These are phyloP conservation scores for Luscinia megarhynchos DNA, from an alignment of 2,797 vertebrate species.

Conservation along the genomic window DNA sequence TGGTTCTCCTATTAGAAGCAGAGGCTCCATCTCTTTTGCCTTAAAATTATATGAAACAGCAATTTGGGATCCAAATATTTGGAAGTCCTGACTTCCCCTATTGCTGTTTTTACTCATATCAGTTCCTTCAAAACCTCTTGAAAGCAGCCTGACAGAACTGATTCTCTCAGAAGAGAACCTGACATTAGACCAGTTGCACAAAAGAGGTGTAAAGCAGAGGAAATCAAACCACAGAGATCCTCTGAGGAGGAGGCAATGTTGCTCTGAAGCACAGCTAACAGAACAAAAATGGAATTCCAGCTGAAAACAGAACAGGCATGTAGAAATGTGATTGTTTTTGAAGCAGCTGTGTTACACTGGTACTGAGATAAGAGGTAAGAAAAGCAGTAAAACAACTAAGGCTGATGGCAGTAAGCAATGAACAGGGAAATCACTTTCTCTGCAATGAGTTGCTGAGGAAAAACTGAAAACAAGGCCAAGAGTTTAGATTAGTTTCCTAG, in stretches of 20 bases:
- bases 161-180: not conserved
- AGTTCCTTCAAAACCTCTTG: not conserved
- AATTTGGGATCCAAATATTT: not conserved
- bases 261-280: not conserved
- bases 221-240: constrained; percentile 21
- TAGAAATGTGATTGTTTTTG: not conserved
- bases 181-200: not conserved
- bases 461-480: not conserved
- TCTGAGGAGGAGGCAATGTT: not conserved
- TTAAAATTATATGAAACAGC: not conserved
- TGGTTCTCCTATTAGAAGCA: not conserved
- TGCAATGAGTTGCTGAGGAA: not conserved
- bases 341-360: not conserved
- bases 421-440: constrained; percentile 39
- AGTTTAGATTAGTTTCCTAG: not conserved
- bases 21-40: not conserved
- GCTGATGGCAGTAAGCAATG: not conserved
- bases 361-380: not conserved
- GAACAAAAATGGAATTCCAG: constrained; percentile 5
- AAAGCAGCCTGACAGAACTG: not conserved
- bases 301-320: constrained; percentile 15
- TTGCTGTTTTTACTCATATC: not conserved
- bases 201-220: not conserved
- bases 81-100: not conserved
- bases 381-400: not conserved